phyloP scores from a whole-genome alignment of 2,113 vertebrate species.

The Pteruthius melanotis region DNA sequence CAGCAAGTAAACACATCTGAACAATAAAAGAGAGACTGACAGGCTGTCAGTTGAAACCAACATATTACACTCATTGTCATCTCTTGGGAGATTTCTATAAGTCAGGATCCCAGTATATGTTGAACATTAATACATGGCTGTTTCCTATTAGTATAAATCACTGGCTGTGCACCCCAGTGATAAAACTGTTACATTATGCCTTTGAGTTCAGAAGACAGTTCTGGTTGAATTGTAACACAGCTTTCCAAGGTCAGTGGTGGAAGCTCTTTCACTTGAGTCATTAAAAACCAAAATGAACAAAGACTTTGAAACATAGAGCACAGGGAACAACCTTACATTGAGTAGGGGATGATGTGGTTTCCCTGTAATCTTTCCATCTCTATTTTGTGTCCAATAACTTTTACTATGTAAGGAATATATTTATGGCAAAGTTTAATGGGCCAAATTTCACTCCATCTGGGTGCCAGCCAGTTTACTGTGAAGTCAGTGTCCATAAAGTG shows the following conservation, averaged over 20 bases:
- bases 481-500: slow-evolving; percentile 52
- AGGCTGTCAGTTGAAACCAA: background rate
- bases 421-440: slow-evolving; percentile 20
- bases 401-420: slow-evolving; percentile 28
- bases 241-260: background rate
- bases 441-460: slow-evolving; percentile 37
- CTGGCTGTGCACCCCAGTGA: background rate
- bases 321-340: background rate
- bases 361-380: slow-evolving; percentile 45
- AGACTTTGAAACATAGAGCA: background rate
- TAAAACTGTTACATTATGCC: background rate
- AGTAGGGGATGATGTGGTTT: slow-evolving; percentile 8
- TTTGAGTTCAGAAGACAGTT: background rate
- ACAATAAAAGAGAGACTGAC: background rate
- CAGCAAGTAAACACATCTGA: background rate
- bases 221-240: background rate
- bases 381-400: slow-evolving; percentile 25
- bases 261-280: background rate
- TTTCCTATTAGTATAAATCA: background rate
- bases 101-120: background rate
- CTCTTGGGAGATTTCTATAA: background rate
- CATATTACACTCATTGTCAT: background rate
- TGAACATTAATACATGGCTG: background rate
- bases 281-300: slow-evolving; percentile 25
- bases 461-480: slow-evolving; percentile 28